Evolutionary conservation across 2,888 invertebrate genomes (phyloP), one percentile per base, ranked within the genome.

Genomic region (Latrodectus elegans): DNA sequence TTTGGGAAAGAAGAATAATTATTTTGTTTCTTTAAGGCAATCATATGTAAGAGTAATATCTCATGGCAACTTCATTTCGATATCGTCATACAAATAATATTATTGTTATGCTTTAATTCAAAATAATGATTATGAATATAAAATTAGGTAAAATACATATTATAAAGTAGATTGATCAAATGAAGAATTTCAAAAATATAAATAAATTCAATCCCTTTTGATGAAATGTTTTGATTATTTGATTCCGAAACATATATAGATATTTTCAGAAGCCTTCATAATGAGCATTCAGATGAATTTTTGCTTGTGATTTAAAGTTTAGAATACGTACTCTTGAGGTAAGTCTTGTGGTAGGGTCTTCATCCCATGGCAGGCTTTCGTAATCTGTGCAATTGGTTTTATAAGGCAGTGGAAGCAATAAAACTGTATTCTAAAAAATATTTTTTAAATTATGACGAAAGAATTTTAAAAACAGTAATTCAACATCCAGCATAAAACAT

Each of bases 361-460:
- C 52, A 0, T 84, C 71, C 88, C 88, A 88, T 0, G 84, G 84
- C 17, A 88, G 67, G 22, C 64, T 65, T 0, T 12, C 15, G 51
- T 78, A 88, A n/a, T 88, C 74, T 9, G 88, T 88, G 65, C 88
- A 88, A 65, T 88, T 88, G 0, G 88, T 88, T 52, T 88, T 88
- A 64, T 88, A 88, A 2, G 88, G 88, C 51, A 64, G 68, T 26
- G 84, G 84, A 2, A 88, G 53, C n/a, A 84, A 22, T 8, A 60
- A 15, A 17, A 84, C 67, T 2, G 88, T 79, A 9, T 70, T 64
- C 88, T 88, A 67, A 49, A 75, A 84, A 65, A 22, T 22, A 1
- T 22, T 22, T 22, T 22, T 22, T 0, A 22, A 22, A 22, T 22
- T 22, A 22, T 22, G 22, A 22, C 0, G 67, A n/a, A n/a, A 67